Percentiles rank a stretch among this genome's conserved stretches.
These are phyloP conservation scores for Pachymerium ferrugineum DNA, from an alignment of 2,888 invertebrate genomes.

Conservation along the genomic window DNA sequence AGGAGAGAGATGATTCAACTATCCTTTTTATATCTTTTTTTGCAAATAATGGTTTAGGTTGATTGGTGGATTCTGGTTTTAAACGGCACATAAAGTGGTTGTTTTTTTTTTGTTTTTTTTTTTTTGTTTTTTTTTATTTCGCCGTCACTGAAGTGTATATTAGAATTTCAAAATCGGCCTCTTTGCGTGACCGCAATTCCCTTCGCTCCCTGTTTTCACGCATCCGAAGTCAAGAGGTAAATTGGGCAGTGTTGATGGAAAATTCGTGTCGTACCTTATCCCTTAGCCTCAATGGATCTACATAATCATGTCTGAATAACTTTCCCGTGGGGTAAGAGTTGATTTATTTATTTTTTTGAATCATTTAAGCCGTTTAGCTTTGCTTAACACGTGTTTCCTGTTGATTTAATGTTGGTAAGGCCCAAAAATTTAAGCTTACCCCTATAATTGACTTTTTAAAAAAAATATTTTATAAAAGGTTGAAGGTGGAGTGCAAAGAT, in stretches of 20 bases:
- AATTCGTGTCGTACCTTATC: background rate
- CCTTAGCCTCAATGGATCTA: too few species aligned
- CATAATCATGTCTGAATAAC: too few species aligned
- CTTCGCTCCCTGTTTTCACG: conserved; percentile 11
- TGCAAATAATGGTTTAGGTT: background rate
- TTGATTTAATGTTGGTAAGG: too few species aligned
- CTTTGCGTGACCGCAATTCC: conserved; percentile 10
- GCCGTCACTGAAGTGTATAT: conserved; percentile 1
- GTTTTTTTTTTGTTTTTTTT: too few species aligned
- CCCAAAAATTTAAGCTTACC: too few species aligned
- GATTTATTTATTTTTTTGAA: too few species aligned
- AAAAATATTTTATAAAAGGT: background rate
- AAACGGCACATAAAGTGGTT: conserved; percentile 16
- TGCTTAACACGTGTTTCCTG: too few species aligned
- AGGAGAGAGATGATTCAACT: too few species aligned
- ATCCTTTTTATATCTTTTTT: background rate
- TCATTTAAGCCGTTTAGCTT: too few species aligned
- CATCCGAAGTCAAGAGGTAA: conserved; percentile 22
- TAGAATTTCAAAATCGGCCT: conserved; percentile 18
- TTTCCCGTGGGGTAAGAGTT: too few species aligned
- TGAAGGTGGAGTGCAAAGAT: background rate
- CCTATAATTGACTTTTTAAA: too few species aligned
- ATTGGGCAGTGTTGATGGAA: background rate
- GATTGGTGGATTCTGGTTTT: conserved; percentile 15
- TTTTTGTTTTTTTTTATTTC: too few species aligned